phyloP scores from a whole-genome alignment of 1,140 invertebrate genomes.

The Drusus annulatus region DNA sequence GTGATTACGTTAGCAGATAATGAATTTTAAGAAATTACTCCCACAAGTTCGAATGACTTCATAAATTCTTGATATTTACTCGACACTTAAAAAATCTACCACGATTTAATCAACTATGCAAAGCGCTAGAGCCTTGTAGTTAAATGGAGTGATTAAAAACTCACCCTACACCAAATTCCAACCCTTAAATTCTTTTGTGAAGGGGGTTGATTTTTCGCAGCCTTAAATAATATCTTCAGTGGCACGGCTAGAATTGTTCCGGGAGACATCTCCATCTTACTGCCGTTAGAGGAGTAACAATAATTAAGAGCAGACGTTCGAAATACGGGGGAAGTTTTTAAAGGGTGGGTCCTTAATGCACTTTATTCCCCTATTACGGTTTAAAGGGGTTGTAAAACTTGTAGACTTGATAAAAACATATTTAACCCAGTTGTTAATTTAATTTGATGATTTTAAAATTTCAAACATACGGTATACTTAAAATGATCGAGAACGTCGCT shows the following conservation, averaged over 20 bases:
- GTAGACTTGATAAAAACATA: too few relatives aligned
- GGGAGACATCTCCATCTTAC: neutral
- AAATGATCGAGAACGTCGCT: too few relatives aligned
- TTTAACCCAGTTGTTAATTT: too few relatives aligned
- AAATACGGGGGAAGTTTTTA: neutral
- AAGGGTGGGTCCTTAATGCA: neutral
- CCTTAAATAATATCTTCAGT: neutral
- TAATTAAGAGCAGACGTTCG: conserved; percentile 26
- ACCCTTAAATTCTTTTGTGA: neutral
- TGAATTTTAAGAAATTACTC: too few relatives aligned
- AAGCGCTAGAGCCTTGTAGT: neutral
- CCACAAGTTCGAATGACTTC: too few relatives aligned
- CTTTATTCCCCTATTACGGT: neutral
- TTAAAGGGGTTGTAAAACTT: neutral
- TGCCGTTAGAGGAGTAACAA: conserved; percentile 21
- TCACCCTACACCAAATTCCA: neutral
- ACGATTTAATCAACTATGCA: neutral
- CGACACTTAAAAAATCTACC: neutral
- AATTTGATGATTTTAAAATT: too few relatives aligned
- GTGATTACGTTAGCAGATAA: too few relatives aligned
- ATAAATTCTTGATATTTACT: too few relatives aligned
- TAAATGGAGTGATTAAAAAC: conserved; percentile 27
- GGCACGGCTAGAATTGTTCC: neutral
- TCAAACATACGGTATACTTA: too few relatives aligned
- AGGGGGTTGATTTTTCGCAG: conserved; percentile 14